These are phyloP conservation scores for Pocillopora damicornis DNA, from an alignment of 64 coral and sea anemone species.

Conservation along the genomic window DNA sequence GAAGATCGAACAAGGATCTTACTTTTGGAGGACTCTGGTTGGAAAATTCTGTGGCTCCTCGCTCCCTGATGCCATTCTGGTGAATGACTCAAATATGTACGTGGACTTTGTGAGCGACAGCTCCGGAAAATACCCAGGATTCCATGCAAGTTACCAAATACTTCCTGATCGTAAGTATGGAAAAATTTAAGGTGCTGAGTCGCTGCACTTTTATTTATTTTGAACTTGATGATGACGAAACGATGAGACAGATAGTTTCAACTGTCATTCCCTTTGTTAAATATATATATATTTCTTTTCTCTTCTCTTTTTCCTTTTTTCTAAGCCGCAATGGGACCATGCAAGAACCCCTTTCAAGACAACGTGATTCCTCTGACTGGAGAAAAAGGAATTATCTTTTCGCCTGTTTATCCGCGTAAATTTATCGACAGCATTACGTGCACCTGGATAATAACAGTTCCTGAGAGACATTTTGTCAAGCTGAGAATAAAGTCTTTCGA, in stretches of 20 bases:
- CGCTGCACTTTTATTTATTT: too few relatives aligned
- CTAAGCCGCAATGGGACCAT: slow-evolving; percentile 3
- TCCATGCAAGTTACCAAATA: slow-evolving; percentile 15
- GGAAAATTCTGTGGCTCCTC: slow-evolving; percentile 11
- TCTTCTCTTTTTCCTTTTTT: background rate
- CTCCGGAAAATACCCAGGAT: slow-evolving; percentile 20
- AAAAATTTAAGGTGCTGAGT: too few relatives aligned
- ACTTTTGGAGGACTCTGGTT: background rate
- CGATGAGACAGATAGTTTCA: too few relatives aligned
- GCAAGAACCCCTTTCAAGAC: slow-evolving; percentile 8
- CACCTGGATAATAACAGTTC: slow-evolving; percentile 63
- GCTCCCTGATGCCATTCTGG: background rate
- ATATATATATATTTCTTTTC: background rate
- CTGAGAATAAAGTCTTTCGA: slow-evolving; percentile 33
- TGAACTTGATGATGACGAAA: too few relatives aligned
- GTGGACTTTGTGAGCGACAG: background rate
- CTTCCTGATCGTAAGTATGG: background rate
- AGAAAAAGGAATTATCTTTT: slow-evolving; percentile 19
- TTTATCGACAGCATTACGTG: slow-evolving; percentile 52
- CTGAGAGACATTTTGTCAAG: slow-evolving; percentile 21
- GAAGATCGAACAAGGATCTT: background rate
- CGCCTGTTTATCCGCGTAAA: slow-evolving; percentile 37
- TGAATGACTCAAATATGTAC: slow-evolving; percentile 9
- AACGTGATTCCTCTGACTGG: slow-evolving; percentile 24
- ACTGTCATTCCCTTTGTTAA: too few relatives aligned